phyloP scores from a whole-genome alignment of 2,113 vertebrate species.

The Panurus biarmicus region DNA sequence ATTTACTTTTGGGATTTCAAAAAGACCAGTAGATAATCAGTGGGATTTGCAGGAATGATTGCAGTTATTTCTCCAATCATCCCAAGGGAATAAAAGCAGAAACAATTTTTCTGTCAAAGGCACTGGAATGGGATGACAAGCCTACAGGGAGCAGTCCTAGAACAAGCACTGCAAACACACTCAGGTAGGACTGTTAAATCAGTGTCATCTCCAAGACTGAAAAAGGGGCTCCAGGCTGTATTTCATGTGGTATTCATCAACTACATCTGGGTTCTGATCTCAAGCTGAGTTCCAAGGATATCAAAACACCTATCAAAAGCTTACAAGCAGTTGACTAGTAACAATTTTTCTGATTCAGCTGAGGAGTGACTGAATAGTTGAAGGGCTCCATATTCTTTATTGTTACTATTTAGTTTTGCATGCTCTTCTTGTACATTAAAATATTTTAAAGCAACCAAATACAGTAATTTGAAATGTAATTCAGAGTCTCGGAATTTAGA shows the following conservation, averaged over 20 bases:
- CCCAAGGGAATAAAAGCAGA: background rate
- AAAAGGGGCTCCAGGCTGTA: background rate
- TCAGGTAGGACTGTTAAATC: background rate
- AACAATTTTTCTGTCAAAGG: background rate
- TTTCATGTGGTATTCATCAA: fast-evolving
- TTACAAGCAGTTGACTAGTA: background rate
- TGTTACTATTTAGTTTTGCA: background rate
- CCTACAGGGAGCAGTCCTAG: background rate
- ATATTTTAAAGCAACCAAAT: background rate
- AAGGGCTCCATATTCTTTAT: background rate
- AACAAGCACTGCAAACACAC: background rate
- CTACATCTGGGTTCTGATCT: background rate
- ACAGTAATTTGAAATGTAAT: background rate
- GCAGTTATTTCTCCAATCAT: background rate
- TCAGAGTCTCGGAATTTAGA: background rate
- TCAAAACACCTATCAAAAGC: background rate
- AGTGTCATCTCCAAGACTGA: background rate
- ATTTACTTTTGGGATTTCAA: background rate
- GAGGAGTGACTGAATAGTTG: background rate
- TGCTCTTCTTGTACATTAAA: background rate
- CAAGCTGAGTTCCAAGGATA: background rate
- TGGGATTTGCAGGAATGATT: background rate
- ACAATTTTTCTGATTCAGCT: background rate
- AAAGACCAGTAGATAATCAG: background rate
- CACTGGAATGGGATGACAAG: background rate